Conservation (phyloP, 2,888 invertebrate genomes). For the Hirtodrosophila alboralis region DNA sequence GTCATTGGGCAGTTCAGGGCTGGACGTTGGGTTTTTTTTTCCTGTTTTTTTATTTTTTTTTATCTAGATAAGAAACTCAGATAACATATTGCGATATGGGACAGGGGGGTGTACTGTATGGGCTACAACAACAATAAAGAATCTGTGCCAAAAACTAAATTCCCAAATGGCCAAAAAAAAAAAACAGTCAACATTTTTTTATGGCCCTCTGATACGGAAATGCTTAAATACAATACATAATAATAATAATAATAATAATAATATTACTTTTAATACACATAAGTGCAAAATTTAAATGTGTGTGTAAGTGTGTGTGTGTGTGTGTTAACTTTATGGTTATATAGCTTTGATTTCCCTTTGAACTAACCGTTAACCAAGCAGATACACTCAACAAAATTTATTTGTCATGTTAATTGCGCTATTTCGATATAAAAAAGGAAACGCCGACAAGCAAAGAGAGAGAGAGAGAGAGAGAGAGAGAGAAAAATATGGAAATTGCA, state of each 20-base stretch:
- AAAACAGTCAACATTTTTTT: slow-evolving; percentile 45
- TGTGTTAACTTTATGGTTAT: slow-evolving; percentile 63
- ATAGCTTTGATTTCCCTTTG: slow-evolving; percentile 73
- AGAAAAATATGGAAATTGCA: too few species aligned
- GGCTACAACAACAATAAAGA: slow-evolving; percentile 35
- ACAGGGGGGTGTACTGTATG: too few species aligned
- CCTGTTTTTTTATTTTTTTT: too few species aligned
- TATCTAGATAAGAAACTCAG: slow-evolving; percentile 67
- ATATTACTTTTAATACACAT: not conserved
- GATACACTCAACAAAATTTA: slow-evolving; percentile 25
- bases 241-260: too few species aligned
- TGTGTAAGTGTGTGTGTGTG: slow-evolving; percentile 12
- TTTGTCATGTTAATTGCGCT: slow-evolving; percentile 51
- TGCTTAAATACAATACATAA: slow-evolving; percentile 46
- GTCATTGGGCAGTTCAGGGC: slow-evolving; percentile 70
- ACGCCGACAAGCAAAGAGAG: too few species aligned
- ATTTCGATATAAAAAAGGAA: slow-evolving; percentile 2
- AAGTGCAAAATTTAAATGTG: slow-evolving; percentile 9
- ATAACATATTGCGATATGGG: slow-evolving; percentile 48
- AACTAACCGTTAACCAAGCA: slow-evolving; percentile 59
- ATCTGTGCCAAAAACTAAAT: slow-evolving; percentile 62
- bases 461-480: too few species aligned
- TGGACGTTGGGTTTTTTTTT: too few species aligned
- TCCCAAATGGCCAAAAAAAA: slow-evolving; percentile 20
- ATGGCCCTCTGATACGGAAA: slow-evolving; percentile 59